These are phyloP conservation scores for Cryptotermes secundus DNA, from an alignment of 1,140 invertebrate genomes.

Conservation along the genomic window DNA sequence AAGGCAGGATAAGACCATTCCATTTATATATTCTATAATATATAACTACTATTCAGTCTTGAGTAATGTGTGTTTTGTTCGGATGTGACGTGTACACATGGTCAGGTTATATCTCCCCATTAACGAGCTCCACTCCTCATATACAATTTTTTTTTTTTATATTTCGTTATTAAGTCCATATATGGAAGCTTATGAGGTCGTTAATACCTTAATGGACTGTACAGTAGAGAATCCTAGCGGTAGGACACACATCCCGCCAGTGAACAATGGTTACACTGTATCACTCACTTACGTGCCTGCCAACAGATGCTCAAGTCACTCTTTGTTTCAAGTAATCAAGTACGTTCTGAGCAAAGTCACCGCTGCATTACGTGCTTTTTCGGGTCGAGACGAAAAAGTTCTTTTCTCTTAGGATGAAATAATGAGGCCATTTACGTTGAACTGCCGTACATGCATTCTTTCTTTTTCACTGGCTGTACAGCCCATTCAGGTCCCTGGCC, in stretches of 20 bases:
- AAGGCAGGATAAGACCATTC: not conserved
- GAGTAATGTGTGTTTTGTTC: not conserved
- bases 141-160: not conserved
- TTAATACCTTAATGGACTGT: slow-evolving; percentile 4
- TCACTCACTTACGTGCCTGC: not conserved
- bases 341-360: too few relatives aligned
- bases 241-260: not conserved
- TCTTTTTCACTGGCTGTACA: too few relatives aligned
- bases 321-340: not conserved
- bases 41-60: not conserved
- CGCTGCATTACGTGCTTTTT: too few relatives aligned
- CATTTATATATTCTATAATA: not conserved
- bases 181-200: not conserved
- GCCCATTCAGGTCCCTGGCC: too few relatives aligned
- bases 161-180: not conserved
- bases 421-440: too few relatives aligned
- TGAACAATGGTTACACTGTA: not conserved
- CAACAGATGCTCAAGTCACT: not conserved
- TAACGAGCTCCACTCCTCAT: not conserved
- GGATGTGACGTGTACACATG: too few relatives aligned
- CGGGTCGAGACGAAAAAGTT: too few relatives aligned
- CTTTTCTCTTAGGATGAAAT: too few relatives aligned
- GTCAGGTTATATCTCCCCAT: not conserved
- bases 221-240: not conserved
- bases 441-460: too few relatives aligned